Conservation (phyloP, 2,113 vertebrate genomes). For the Heterocephalus glaber region DNA sequence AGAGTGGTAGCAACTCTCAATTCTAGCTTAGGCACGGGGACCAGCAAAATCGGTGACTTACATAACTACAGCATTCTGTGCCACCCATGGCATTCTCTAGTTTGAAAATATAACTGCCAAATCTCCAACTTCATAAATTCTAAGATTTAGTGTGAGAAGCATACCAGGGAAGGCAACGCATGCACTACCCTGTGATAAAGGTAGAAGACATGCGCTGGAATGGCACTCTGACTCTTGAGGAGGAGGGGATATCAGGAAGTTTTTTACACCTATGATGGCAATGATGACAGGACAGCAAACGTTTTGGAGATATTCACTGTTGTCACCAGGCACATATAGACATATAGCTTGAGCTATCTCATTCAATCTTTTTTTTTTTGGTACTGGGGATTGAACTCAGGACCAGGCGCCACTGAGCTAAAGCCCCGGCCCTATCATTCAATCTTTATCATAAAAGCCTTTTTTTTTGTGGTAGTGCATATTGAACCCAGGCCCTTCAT, state of each 20-base stretch:
- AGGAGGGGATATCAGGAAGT: background rate
- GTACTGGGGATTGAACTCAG: too few species aligned
- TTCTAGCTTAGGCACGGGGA: slow-evolving; percentile 10
- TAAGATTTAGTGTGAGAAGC: slow-evolving; percentile 18
- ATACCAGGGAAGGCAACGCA: background rate
- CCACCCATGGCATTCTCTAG: background rate
- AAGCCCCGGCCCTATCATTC: too few species aligned
- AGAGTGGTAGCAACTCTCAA: slow-evolving; percentile 26
- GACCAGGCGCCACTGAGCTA: too few species aligned
- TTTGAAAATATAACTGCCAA: background rate
- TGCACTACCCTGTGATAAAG: background rate
- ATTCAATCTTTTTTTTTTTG: background rate
- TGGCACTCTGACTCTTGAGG: background rate
- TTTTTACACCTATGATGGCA: background rate
- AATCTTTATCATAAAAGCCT: background rate
- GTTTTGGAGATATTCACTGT: background rate
- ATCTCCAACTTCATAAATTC: slow-evolving; percentile 7
- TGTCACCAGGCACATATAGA: background rate
- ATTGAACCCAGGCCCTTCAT: background rate
- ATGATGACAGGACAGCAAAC: background rate
- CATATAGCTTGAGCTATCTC: background rate
- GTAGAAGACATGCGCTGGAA: background rate
- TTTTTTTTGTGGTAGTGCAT: background rate
- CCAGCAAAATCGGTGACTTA: background rate
- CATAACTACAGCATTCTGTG: background rate